Base-by-base conservation (phyloP, 2,888 invertebrate species). In the Orgyia antiqua region DNA sequence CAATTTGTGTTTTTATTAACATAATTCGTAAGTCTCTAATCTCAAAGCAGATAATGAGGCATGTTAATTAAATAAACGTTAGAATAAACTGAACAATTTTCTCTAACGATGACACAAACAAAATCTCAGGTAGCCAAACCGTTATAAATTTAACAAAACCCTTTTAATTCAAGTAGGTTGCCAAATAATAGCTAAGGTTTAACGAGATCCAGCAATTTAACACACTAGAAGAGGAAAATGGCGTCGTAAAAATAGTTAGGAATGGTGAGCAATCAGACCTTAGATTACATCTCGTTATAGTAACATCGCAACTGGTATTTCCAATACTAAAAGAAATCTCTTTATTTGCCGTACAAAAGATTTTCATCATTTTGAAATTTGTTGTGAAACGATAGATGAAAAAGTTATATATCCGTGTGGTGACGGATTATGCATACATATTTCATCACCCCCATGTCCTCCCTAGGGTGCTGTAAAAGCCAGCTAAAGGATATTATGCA, bases 221-320 rank as follows among this genome's bases (percentile, higher is more conserved):
- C 58, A 51, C 52, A 48, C 57, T 51, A 34, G 33, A 42, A 53
- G 57, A 50, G 50, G 48, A 56, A 68, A 69, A 73, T 68, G 58
- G 67, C 58, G 51, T 76, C 73, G 69, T 79, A 79, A 79, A 77
- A 79, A 73, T 70, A 59, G 66, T 69, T 61, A 70, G 68, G 68
- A 70, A 69, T 63, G 67, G 62, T 63, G 58, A 49, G 61, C 70
- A 80, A 76, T 77, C 74, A 73, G 68, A 70, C 69, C 71, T 73
- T 57, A 71, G 73, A 78, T 77, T 76, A 77, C 70, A 68, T 51
- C 52, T 54, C 48, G 54, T 39, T 51, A 54, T 50, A 46, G 53
- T 67, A 62, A 58, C 57, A 64, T 54, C 47, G 51, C 29, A 27
- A 28, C 27, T 33, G 30, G 36, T 42, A 43, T 44, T 53, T 45